These are phyloP conservation scores for Halisarca cf. caerulea DNA, from an alignment of 37 sponge, comb jelly and placozoan genomes.

Conservation along the genomic window DNA sequence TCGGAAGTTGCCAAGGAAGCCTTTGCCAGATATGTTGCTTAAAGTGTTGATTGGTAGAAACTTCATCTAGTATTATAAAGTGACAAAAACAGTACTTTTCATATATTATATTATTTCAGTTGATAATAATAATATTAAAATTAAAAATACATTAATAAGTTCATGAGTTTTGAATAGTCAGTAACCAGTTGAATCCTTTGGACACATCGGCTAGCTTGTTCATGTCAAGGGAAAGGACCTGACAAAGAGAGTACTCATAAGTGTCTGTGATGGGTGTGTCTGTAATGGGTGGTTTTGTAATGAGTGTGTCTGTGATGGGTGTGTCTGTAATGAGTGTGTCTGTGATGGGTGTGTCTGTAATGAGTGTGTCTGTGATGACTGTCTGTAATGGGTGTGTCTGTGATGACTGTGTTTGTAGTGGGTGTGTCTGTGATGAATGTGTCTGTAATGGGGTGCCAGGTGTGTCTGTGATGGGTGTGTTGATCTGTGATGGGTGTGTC, in stretches of 20 bases:
- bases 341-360: too few species aligned
- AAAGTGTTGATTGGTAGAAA: background rate
- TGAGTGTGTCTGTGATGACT: background rate
- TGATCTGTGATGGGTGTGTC: too few species aligned
- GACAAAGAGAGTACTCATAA: background rate
- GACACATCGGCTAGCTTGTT: background rate
- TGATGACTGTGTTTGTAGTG: background rate
- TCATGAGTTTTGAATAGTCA: background rate
- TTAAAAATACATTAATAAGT: background rate
- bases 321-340: background rate
- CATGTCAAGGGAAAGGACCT: constrained; percentile 32
- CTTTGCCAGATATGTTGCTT: constrained; percentile 1
- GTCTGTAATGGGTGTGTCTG: too few species aligned
- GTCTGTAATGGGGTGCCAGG: too few species aligned
- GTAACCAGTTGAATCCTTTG: constrained; percentile 47
- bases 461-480: background rate
- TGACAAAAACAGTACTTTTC: constrained; percentile 5
- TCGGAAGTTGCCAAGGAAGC: constrained; percentile 59
- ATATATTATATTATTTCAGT: too few species aligned
- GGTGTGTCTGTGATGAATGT: background rate
- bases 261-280: background rate
- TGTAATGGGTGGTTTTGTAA: too few species aligned
- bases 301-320: background rate
- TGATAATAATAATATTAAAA: background rate
- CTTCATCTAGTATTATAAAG: too few species aligned